Base-by-base conservation (phyloP, 2,888 invertebrate species). In the Pseudococcus jackbeardsleyi region DNA sequence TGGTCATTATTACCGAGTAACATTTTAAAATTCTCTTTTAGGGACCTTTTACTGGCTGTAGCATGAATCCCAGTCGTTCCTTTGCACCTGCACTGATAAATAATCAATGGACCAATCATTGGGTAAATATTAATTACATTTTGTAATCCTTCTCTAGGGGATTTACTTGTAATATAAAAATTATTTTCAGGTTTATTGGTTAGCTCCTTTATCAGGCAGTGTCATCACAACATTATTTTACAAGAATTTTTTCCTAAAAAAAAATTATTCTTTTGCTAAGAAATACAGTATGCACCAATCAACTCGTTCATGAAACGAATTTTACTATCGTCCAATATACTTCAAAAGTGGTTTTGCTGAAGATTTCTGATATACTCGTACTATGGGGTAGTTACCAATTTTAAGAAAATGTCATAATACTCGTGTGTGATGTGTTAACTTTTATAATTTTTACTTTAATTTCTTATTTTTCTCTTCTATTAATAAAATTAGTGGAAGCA, bases 61-160 rank as follows among this genome's bases (percentile, higher is more conserved):
- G 95, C 90, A 93, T 95, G 94, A 95, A 95, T 90, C 95, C 95
- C 0, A 95, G 94, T 0, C 93, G 95, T 89, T 93, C 94, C 5
- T 93, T 96, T 33, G 96, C 93, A 0, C 96, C 96, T 0, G 95
- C 96, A 0, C 90, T 96, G 2, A 94, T 94, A 93, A 94, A 94
- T 54, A 93, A 93, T 1, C 92, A 93, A 64, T 96, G 95, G 94
- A 89, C 91, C 0, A 90, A 92, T 46, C 96, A 96, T 89, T 96
- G 96, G 96, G 92, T 94, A 90, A 92, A 92, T 90, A 9, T n/a
- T 77, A 39, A 48, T 1, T 84, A 33, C 46, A 33, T 15, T 79
- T 17, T 6, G 39, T 79, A 26, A 17, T 33, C 17, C 22, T 46
- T 9, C 6, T 59, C 0, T 59, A 19, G 59, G 48, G 11, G n/a